Evolutionary conservation across 2,888 invertebrate species (phyloP), one percentile per base, ranked within the genome.

Genomic region (Patella ulyssiponensis): DNA sequence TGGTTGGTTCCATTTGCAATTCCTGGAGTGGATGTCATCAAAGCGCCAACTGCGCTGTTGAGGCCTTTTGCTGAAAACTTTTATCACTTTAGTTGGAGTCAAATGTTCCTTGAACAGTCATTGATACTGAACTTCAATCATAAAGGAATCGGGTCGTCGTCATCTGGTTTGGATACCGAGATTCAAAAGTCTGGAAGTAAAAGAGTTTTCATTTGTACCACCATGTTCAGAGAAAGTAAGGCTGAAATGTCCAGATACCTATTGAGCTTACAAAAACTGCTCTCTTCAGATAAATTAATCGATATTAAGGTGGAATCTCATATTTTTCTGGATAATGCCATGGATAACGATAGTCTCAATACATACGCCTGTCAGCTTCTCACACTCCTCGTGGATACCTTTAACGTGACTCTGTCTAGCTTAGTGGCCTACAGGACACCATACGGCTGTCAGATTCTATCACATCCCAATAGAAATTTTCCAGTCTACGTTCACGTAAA

Each of bases 401-500:
- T 81, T n/a, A 77, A 75, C 9, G 75, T 84, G 58, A 58, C 70
- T 2, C 75, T 75, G 14, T 58, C 80, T 9, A 75, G 77, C 23
- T 73, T 78, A 5, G 74, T 78, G 14, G 77, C 77, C 3, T 81
- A 77, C 74, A 75, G 69, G n/a, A 83, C 84, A 12, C 84, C 84
- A 1, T 85, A 85, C 52, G 84, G 84, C n/a, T 72, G 79, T 14
- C 84, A 85, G 76, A 75, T 84, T 9, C 74, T 71, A 20, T 84
- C 81, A 79, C 75, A 72, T 17, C 75, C 82, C 1, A 77, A 79
- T 15, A 78, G 78, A 14, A 77, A 80, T 12, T 81, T 82, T 75
- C 83, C 82, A 12, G 79, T 84, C 33, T 83, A 80, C 75, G 74
- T 85, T 20, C 84, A 85, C 56, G 73, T 85, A 14, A 85, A 85